Conservation (phyloP, 2,113 vertebrate genomes). For the Nansenia antarctica region DNA sequence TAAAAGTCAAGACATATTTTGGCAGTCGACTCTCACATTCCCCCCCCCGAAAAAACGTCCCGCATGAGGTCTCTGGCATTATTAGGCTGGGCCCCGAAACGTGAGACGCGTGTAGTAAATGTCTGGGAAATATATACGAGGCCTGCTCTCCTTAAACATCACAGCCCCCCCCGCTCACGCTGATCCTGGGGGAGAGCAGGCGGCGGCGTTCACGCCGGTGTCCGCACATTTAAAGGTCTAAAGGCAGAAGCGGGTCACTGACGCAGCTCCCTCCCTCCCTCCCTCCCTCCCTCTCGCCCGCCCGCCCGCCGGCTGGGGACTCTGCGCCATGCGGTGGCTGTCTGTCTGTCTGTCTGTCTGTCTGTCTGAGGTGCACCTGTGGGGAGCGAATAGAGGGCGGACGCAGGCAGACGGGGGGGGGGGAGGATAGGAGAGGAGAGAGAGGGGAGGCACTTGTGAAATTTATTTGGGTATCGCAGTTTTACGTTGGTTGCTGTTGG, state of each 20-base stretch:
- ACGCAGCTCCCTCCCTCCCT: slow-evolving; percentile 36
- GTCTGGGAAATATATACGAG: slow-evolving; percentile 62
- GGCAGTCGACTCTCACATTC: slow-evolving; percentile 28
- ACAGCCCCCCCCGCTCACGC: slow-evolving; percentile 15
- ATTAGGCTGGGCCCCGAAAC: slow-evolving; percentile 59
- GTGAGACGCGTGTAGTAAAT: slow-evolving; percentile 62
- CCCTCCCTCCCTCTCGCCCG: slow-evolving; percentile 3
- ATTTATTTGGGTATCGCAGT: slow-evolving; percentile 72
- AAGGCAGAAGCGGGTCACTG: slow-evolving; percentile 38
- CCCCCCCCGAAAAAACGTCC: slow-evolving; percentile 18
- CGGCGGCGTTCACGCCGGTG: slow-evolving; percentile 20
- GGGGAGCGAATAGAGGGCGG: slow-evolving; percentile 28
- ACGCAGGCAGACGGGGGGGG: neutral
- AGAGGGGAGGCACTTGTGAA: slow-evolving; percentile 57
- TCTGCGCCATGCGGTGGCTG: neutral
- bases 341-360: neutral
- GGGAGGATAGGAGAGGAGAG: slow-evolving; percentile 9
- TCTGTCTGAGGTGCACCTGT: slow-evolving; percentile 42
- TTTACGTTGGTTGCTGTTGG: slow-evolving; percentile 69
- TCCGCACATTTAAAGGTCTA: slow-evolving; percentile 39
- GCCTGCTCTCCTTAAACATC: slow-evolving; percentile 42
- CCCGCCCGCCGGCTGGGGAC: neutral
- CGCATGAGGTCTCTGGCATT: slow-evolving; percentile 58
- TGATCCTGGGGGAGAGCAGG: slow-evolving; percentile 5
- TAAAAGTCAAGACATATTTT: slow-evolving; percentile 64